These are phyloP conservation scores for Vireo altiloquus DNA, from an alignment of 2,113 vertebrate species.

Conservation along the genomic window DNA sequence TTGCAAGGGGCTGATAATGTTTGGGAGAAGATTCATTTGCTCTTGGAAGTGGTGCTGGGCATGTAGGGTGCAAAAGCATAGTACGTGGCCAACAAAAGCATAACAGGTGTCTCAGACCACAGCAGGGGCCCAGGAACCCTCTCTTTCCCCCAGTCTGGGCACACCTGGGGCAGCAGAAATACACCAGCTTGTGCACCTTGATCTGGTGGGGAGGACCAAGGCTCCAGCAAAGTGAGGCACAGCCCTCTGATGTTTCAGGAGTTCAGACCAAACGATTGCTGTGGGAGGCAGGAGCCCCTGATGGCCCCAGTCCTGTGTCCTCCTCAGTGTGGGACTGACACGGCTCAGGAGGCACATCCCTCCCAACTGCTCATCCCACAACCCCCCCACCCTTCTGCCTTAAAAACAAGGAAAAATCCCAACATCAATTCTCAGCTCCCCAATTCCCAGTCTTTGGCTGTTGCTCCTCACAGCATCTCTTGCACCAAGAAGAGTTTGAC, in stretches of 20 bases:
- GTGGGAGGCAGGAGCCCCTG: background rate
- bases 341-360: background rate
- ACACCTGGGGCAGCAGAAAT: background rate
- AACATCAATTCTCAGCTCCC: background rate
- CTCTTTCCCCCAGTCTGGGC: background rate
- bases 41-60: background rate
- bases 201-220: background rate
- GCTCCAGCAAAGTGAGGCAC: background rate
- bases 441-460: background rate
- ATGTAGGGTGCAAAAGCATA: background rate
- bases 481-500: background rate
- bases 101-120: background rate
- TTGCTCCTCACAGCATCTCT: background rate
- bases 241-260: background rate
- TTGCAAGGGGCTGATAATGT: background rate
- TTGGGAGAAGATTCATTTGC: background rate
- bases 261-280: background rate
- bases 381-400: background rate
- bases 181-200: background rate
- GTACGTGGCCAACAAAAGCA: background rate
- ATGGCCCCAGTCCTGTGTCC: background rate
- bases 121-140: background rate
- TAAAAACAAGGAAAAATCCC: background rate
- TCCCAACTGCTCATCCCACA: background rate
- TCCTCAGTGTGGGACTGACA: background rate